Conservation (phyloP, 1,140 invertebrate species). For the silkworm (Bombyx mori) region DNA sequence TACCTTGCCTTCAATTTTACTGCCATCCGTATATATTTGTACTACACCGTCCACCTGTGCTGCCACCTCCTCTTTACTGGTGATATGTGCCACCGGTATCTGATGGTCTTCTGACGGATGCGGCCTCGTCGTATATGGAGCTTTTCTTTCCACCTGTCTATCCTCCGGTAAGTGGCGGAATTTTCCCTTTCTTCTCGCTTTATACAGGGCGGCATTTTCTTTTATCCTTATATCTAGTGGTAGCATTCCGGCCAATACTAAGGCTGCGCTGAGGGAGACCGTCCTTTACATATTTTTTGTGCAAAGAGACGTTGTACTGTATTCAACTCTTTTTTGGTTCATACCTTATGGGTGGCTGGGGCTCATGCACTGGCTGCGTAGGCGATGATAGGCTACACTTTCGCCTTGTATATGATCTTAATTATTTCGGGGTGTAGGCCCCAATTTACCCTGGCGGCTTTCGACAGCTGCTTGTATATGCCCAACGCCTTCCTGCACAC, state of each 20-base stretch:
- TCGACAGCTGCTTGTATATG: too few relatives aligned
- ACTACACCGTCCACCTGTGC: neutral
- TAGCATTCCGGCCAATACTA: neutral
- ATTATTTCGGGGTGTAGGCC: too few relatives aligned
- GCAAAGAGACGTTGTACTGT: neutral
- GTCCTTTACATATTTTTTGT: neutral
- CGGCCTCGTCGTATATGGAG: neutral
- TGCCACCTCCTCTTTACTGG: neutral
- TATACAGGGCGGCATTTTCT: neutral
- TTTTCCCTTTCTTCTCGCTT: neutral
- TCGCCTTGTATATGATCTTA: too few relatives aligned
- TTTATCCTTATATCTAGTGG: neutral
- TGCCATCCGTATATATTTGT: conserved; percentile 1
- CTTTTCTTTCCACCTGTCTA: neutral
- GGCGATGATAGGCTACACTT: conserved; percentile 5
- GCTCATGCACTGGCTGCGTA: conserved; percentile 7
- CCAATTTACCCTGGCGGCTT: too few relatives aligned
- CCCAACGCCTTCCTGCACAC: too few relatives aligned
- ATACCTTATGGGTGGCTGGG: neutral
- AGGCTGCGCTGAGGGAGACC: neutral
- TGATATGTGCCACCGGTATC: neutral
- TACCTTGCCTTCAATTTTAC: too few relatives aligned
- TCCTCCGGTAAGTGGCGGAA: neutral
- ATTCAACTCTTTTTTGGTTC: neutral
- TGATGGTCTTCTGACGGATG: neutral